phyloP scores from a whole-genome alignment of 1,140 invertebrate species.

The Pomacea maculata region DNA sequence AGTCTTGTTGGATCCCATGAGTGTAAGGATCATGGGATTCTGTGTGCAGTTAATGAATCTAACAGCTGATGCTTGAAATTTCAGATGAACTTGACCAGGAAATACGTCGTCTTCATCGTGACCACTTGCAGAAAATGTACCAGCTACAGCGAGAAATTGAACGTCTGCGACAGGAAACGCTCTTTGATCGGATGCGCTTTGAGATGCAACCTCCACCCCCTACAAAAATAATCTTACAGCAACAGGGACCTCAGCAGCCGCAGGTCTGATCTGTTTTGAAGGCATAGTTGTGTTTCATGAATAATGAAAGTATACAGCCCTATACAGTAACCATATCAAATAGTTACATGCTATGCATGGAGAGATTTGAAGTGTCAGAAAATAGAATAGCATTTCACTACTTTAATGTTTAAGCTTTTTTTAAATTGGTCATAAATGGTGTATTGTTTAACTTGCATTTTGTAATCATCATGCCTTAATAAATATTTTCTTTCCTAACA shows the following conservation, averaged over 20 bases:
- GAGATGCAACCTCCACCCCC: conserved; percentile 27
- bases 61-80: conserved; percentile 4
- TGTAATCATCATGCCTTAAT: neutral
- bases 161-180: conserved; percentile 43
- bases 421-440: neutral
- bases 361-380: no score
- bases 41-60: neutral
- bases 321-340: no score
- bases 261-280: neutral
- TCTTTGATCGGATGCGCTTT: conserved; percentile 36
- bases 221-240: conserved; percentile 34
- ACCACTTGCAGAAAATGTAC: conserved; percentile 56
- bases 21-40: neutral
- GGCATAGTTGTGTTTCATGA: neutral
- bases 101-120: conserved; percentile 48
- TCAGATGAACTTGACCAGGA: conserved; percentile 57
- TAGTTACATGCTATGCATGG: no score
- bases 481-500: neutral
- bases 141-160: conserved; percentile 58
- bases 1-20: no score
- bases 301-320: no score
- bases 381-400: no score
- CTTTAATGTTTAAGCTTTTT: no score
- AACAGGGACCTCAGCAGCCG: conserved; percentile 7
- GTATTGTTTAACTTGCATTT: neutral